Conservation (phyloP, 2,888 invertebrate species). For the Drosophila borborema region DNA sequence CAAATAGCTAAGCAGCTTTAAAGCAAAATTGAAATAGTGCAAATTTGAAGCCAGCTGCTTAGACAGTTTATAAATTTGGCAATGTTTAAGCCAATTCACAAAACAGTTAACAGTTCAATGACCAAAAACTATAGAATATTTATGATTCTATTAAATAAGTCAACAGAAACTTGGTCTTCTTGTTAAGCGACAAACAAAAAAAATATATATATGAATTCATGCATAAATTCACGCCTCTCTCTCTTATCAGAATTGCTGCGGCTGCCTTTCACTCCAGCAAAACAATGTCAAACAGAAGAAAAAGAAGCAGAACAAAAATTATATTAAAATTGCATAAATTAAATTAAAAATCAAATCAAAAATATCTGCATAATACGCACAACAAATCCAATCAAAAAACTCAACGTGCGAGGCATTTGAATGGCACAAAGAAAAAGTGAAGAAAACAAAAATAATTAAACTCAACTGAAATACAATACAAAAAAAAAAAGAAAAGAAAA, state of each 20-base stretch:
- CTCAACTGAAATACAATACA: constrained; percentile 49
- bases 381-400: constrained; percentile 51
- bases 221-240: constrained; percentile 48
- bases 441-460: constrained; percentile 54
- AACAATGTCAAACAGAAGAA: not conserved
- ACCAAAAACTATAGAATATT: constrained; percentile 34
- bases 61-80: constrained; percentile 6
- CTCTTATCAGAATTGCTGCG: constrained; percentile 25
- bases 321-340: constrained; percentile 58
- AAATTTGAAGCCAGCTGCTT: not conserved
- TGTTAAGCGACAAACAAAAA: not conserved
- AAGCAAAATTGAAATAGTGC: not conserved
- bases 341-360: constrained; percentile 44
- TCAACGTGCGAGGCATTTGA: constrained; percentile 62
- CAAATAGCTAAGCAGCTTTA: not conserved
- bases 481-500: constrained; percentile 16
- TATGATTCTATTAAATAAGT: not conserved
- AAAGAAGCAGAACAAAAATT: not conserved
- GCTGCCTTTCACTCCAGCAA: constrained; percentile 37
- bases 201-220: constrained; percentile 7
- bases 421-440: constrained; percentile 20
- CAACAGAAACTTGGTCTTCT: not conserved
- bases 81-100: not conserved
- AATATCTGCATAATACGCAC: constrained; percentile 62
- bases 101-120: constrained; percentile 50